Evolutionary conservation across 2,113 vertebrate genomes (phyloP).

Genomic region (Chinchilla lanigera): DNA sequence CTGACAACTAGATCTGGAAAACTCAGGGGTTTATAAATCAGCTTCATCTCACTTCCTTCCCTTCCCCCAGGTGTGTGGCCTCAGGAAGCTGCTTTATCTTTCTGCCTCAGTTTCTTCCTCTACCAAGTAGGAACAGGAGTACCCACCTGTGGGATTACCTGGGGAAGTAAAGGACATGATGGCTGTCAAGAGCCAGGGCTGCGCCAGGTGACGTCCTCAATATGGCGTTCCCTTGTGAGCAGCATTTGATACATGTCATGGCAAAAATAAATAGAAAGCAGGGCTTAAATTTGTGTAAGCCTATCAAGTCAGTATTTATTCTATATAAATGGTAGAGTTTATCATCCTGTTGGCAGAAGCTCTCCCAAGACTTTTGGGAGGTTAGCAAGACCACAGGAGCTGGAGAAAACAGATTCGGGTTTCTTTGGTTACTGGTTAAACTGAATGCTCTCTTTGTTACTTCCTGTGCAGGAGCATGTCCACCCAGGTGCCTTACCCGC

Average conservation of each 20-base stretch:
- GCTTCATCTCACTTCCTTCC: background rate
- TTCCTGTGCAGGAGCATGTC: too few species aligned
- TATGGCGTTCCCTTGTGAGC: background rate
- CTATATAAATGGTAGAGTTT: background rate
- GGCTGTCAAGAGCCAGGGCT: background rate
- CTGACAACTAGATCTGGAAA: background rate
- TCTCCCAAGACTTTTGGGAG: background rate
- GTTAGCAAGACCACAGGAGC: background rate
- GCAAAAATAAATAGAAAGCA: background rate
- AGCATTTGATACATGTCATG: background rate
- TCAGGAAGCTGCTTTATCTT: background rate
- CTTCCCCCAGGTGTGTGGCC: background rate
- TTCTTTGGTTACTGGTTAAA: background rate
- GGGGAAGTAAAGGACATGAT: background rate
- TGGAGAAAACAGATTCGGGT: background rate
- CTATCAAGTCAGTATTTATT: background rate
- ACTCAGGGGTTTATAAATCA: background rate
- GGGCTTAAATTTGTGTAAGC: background rate
- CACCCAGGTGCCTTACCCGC: too few species aligned
- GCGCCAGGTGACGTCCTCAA: accelerated
- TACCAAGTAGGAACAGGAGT: background rate
- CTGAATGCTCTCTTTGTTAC: background rate
- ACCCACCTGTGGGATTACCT: background rate
- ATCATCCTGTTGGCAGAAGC: background rate
- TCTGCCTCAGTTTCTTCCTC: background rate